phyloP scores from a whole-genome alignment of 2,888 invertebrate species.

The Branchellion lobata region DNA sequence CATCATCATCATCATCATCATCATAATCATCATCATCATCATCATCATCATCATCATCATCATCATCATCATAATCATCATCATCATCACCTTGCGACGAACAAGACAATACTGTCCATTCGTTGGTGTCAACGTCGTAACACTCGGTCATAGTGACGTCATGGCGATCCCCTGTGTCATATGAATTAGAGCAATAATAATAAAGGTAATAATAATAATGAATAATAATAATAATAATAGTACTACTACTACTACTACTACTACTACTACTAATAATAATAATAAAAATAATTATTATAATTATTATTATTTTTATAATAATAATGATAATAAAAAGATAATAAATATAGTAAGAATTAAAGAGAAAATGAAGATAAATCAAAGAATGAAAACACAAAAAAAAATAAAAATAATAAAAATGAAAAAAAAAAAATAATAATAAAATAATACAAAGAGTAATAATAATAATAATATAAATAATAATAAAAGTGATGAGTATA shows the following conservation, averaged over 20 bases:
- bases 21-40: no score
- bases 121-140: constrained; percentile 51
- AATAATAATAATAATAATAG: not conserved
- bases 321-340: no score
- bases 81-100: constrained; percentile 49
- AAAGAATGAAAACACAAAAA: no score
- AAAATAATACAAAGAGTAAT: not conserved
- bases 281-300: not conserved
- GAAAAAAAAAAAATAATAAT: not conserved
- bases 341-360: no score
- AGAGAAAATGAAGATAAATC: no score
- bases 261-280: not conserved
- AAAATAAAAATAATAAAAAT: no score
- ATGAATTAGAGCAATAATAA: no score
- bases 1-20: no score
- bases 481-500: not conserved
- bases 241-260: not conserved
- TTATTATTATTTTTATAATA: not conserved
- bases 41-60: no score
- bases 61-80: no score
- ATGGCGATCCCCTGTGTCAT: constrained; percentile 50
- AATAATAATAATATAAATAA: not conserved
- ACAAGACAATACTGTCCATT: constrained; percentile 52
- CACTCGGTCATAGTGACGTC: constrained; percentile 52
- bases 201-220: not conserved